These are phyloP conservation scores for Escarpia spicata DNA, from an alignment of 2,888 invertebrate genomes.

Conservation along the genomic window DNA sequence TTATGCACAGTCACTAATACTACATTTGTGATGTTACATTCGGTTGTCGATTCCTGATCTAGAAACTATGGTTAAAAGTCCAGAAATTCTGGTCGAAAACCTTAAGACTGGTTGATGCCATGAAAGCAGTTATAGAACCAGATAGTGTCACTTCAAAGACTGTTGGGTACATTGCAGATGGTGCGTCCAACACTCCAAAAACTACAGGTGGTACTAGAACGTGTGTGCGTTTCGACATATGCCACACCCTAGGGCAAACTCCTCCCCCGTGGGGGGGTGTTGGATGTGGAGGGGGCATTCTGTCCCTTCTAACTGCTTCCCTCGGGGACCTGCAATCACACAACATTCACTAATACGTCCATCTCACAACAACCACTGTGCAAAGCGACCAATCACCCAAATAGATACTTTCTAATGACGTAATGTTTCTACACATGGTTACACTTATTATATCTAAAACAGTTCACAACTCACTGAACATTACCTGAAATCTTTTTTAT, in stretches of 20 bases:
- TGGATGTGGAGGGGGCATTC: constrained; percentile 95
- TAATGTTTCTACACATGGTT: no score
- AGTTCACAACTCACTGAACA: no score
- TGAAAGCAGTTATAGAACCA: no score
- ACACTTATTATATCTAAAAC: no score
- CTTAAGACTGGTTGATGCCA: neutral
- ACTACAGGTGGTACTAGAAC: constrained; percentile 69
- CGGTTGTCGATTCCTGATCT: neutral
- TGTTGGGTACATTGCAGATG: neutral
- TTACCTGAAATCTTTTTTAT: no score
- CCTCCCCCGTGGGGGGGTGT: constrained; percentile 97
- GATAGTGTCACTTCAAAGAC: neutral
- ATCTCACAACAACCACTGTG: neutral
- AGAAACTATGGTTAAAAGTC: neutral
- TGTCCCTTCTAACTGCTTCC: constrained; percentile 90
- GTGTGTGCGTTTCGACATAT: constrained; percentile 95
- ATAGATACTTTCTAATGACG: neutral
- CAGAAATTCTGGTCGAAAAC: neutral
- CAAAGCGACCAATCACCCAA: neutral
- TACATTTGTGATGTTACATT: neutral
- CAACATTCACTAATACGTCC: neutral
- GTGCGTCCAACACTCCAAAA: neutral
- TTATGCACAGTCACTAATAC: neutral
- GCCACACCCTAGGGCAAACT: constrained; percentile 97
- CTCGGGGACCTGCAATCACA: constrained; percentile 80